Evolutionary conservation across 2,797 vertebrate genomes (phyloP).

Genomic region (Adrianichthys oophorus): DNA sequence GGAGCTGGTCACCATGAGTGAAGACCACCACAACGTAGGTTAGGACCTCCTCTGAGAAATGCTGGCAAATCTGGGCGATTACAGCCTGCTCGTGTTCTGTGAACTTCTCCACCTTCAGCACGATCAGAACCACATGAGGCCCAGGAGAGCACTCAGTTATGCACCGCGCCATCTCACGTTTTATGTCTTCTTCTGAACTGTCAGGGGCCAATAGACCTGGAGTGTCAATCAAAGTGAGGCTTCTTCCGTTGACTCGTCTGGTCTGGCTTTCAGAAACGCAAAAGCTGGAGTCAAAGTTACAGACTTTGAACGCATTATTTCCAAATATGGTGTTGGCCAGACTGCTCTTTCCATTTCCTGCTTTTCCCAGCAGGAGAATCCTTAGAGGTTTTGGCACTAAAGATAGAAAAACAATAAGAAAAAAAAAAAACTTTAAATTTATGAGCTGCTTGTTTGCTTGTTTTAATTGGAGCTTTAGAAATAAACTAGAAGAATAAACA

Average conservation of each 20-base stretch:
- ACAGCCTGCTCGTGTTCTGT: constrained; percentile 47
- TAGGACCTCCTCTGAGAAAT: constrained; percentile 53
- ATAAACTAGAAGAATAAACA: too few species aligned
- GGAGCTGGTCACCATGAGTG: constrained; percentile 60
- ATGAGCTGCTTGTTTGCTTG: not conserved
- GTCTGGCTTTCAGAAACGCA: not conserved
- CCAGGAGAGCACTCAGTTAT: constrained; percentile 53
- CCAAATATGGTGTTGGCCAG: constrained; percentile 3
- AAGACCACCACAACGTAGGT: constrained; percentile 52
- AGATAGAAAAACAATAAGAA: not conserved
- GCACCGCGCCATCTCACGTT: constrained; percentile 34
- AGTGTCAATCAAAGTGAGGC: constrained; percentile 6
- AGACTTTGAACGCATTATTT: not conserved
- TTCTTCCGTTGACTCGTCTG: constrained; percentile 14
- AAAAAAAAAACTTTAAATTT: not conserved
- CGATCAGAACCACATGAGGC: constrained; percentile 61
- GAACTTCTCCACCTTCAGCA: constrained; percentile 66
- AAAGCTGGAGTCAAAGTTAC: not conserved
- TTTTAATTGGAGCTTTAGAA: too few species aligned
- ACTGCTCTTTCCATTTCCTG: constrained; percentile 32
- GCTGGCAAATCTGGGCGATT: constrained; percentile 23
- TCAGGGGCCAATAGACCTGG: constrained; percentile 23
- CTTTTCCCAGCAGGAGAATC: constrained; percentile 20
- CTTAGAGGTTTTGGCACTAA: not conserved
- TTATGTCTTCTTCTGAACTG: constrained; percentile 10